Evolutionary conservation across 2,888 invertebrate genomes (phyloP).

Genomic region (Pheosia tremula): DNA sequence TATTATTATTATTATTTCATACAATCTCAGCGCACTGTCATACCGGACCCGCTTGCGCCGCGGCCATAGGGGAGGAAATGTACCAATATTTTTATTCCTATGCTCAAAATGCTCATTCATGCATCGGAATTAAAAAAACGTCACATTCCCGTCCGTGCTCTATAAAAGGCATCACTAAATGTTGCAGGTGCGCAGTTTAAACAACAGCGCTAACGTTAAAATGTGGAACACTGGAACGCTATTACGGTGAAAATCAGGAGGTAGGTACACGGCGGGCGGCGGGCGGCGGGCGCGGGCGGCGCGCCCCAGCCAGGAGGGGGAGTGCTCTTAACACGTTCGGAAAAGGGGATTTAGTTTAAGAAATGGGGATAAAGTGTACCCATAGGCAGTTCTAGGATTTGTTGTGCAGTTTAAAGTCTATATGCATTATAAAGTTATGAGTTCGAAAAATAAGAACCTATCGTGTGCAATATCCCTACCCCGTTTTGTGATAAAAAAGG

Average conservation of each 20-base stretch:
- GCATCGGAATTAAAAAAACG: background rate
- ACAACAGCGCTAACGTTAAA: constrained; percentile 23
- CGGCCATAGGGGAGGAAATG: too few species aligned
- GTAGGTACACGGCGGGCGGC: constrained; percentile 6
- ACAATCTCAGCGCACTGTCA: too few species aligned
- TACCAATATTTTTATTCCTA: too few species aligned
- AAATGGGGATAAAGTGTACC: background rate
- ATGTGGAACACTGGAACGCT: constrained; percentile 28
- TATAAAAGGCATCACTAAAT: background rate
- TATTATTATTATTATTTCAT: too few species aligned
- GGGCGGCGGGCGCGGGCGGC: constrained; percentile 7
- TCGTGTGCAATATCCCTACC: too few species aligned
- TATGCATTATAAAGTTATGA: background rate
- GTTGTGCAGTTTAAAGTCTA: background rate
- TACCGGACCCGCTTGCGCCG: too few species aligned
- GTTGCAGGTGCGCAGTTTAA: constrained; percentile 5
- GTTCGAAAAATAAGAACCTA: background rate
- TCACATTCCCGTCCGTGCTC: background rate
- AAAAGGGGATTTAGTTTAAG: background rate
- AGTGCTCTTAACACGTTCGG: constrained; percentile 1
- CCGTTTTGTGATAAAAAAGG: too few species aligned
- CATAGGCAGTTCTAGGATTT: background rate
- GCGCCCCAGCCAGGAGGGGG: background rate
- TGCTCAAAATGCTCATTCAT: too few species aligned
- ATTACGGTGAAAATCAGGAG: constrained; percentile 24